Evolutionary conservation across 2,113 vertebrate genomes (phyloP), one percentile per base, ranked within the genome.

Genomic region (Dicerorhinus sumatrensis): DNA sequence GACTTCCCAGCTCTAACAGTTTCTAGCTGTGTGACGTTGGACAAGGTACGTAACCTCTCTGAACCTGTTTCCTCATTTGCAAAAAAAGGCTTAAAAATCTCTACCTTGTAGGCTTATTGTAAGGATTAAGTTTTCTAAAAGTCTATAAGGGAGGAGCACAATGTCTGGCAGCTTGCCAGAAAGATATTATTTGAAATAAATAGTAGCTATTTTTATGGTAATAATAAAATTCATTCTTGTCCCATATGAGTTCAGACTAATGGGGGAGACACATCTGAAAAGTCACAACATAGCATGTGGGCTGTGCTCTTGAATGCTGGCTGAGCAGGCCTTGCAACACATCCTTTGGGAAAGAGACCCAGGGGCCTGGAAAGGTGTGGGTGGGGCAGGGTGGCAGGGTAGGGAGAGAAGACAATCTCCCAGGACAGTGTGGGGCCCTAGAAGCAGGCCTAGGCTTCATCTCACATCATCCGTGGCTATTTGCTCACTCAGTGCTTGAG

Each of bases 171-270:
- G 54, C 51, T 51, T 46, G 51, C 60, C 96, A 89, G 89, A 84
- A 95, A 23, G 39, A 11, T 51, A 72, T 80, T 77, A 63, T 63
- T 89, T 82, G 82, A 97, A 91, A 92, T 79, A 48, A 80, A 73
- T 48, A 94, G 60, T 56, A 73, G 67, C 39, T 79, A 79, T 92
- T 89, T 96, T 97, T 56, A 82, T 77, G 48, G 27, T 58, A 83
- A 89, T 80, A 72, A 46, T 58, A 73, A 87, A 67, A 83, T 76
- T 83, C 60, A 86, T 81, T 92, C 46, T 83, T 76, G 27, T 33
- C 13, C 67, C 4, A 25, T 69, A 5, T 16, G 29, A 87, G 36
- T 85, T 73, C 62, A 76, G 27, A 23, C 56, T 79, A 58, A 51
- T 33, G 17, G 51, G 25, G 16, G 23, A 96, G 56, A 81, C 27